Conservation (phyloP, 2,797 vertebrate species). For the Pseudochirops cupreus region DNA sequence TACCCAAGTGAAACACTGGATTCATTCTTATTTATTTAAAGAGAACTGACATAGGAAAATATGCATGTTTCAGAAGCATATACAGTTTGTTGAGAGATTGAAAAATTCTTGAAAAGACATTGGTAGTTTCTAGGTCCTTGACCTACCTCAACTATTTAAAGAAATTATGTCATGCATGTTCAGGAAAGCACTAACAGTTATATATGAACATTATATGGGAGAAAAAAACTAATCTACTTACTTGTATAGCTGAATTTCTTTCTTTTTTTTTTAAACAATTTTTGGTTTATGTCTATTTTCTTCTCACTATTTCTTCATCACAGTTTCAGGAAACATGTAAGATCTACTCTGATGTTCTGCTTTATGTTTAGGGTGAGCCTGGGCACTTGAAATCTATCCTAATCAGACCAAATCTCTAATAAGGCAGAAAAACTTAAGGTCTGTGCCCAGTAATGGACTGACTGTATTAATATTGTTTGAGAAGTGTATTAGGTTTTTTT, state of each 20-base stretch:
- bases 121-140: conserved; percentile 34
- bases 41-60: conserved; percentile 29
- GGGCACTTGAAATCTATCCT: neutral
- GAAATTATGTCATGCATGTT: conserved; percentile 37
- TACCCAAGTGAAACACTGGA: conserved; percentile 21
- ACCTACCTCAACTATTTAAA: conserved; percentile 34
- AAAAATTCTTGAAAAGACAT: conserved; percentile 46
- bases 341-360: neutral
- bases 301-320: neutral
- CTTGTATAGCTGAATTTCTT: conserved; percentile 8
- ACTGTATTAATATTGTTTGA: neutral
- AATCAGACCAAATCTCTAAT: neutral
- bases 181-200: conserved; percentile 31
- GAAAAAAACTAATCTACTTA: neutral
- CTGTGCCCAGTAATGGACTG: neutral
- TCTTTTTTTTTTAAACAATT: neutral
- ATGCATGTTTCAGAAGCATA: neutral
- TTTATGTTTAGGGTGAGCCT: neutral
- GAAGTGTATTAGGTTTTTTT: neutral
- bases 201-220: conserved; percentile 37
- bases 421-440: neutral
- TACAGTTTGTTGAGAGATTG: neutral
- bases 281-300: neutral
- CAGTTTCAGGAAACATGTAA: neutral
- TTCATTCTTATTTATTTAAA: conserved; percentile 62